A percentile compares a stretch with the other conserved stretches of the same genome.
These are phyloP conservation scores for Masticophis lateralis DNA, from an alignment of 2,797 vertebrate species.

Conservation along the genomic window DNA sequence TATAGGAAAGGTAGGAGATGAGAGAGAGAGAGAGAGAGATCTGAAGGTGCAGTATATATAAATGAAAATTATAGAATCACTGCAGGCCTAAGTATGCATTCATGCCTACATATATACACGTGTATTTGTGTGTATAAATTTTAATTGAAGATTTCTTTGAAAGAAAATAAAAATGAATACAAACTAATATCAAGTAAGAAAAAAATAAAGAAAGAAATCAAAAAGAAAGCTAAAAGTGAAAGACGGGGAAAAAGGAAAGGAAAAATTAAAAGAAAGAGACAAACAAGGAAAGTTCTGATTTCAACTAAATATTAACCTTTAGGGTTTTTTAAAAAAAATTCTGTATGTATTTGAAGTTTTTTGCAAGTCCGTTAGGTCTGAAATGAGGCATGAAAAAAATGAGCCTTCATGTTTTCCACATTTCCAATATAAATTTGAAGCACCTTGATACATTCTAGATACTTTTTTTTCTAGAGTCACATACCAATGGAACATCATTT, in stretches of 20 bases:
- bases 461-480: neutral
- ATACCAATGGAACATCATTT: neutral
- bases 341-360: neutral
- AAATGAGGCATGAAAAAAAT: neutral
- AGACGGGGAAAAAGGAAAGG: neutral
- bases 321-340: neutral
- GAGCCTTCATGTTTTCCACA: neutral
- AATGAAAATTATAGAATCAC: neutral
- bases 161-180: neutral
- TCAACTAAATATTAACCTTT: neutral
- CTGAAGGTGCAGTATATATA: neutral
- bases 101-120: too few species aligned
- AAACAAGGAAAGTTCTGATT: neutral
- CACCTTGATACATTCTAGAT: neutral
- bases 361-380: neutral
- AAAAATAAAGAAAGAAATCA: neutral
- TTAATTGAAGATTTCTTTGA: neutral
- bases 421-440: neutral
- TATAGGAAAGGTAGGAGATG: too few species aligned
- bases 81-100: neutral
- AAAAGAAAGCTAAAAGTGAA: neutral
- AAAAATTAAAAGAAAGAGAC: neutral
- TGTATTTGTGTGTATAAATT: neutral
- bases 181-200: neutral
- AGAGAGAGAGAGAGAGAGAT: too few species aligned